Percentiles rank a stretch among this genome's conserved stretches.
These are phyloP conservation scores for Anas georgica DNA, from an alignment of 2,797 vertebrate genomes.

Conservation along the genomic window DNA sequence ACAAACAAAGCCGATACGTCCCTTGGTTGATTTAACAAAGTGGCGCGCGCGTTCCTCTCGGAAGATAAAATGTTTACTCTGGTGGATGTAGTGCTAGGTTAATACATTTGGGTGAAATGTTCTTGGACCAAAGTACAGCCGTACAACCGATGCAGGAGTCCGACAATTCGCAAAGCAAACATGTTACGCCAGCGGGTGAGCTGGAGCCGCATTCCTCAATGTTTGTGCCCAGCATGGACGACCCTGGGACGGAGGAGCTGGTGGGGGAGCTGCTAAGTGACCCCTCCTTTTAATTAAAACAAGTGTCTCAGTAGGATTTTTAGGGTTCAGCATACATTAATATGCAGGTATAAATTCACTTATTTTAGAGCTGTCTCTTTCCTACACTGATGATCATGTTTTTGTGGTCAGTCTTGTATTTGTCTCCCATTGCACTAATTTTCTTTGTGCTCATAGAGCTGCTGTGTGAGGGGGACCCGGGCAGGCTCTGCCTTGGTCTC, in stretches of 20 bases:
- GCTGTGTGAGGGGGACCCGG: background rate
- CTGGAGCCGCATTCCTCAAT: conserved; percentile 57
- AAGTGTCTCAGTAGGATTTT: background rate
- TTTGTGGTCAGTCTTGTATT: background rate
- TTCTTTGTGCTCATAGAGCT: accelerated
- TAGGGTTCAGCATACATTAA: background rate
- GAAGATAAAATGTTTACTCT: conserved; percentile 29
- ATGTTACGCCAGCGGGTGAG: conserved; percentile 18
- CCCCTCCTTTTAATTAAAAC: background rate
- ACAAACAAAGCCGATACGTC: background rate
- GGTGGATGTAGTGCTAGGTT: background rate
- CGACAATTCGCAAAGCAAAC: background rate
- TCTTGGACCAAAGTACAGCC: conserved; percentile 59
- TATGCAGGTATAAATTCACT: background rate
- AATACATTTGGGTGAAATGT: conserved; percentile 37
- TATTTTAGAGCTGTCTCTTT: background rate
- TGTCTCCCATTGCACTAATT: background rate
- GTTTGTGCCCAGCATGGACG: background rate
- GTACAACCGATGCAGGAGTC: background rate
- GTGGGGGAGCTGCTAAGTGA: background rate
- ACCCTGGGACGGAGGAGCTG: background rate
- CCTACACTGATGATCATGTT: background rate
- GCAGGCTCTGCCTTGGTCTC: background rate
- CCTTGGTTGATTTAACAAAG: background rate
- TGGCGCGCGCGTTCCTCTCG: background rate